phyloP scores from a whole-genome alignment of 1,140 invertebrate genomes.

The Matsumurasca onukii region DNA sequence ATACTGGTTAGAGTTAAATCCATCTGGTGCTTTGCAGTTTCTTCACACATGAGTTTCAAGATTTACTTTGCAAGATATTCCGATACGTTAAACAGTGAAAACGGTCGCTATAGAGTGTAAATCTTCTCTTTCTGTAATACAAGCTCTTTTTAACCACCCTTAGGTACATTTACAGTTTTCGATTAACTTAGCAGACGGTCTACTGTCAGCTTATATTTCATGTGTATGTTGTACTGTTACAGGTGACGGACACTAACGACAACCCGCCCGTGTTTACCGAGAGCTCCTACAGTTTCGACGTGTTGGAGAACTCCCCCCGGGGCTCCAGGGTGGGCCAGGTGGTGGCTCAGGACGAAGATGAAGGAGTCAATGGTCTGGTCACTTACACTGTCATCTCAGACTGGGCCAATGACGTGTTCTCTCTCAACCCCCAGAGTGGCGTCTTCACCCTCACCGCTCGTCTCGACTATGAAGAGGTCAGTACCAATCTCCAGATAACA shows the following conservation, averaged over 20 bases:
- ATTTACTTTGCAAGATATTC: too few species aligned
- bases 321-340: conserved; percentile 81
- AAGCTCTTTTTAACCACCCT: too few species aligned
- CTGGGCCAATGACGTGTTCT: conserved; percentile 93
- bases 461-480: conserved; percentile 92
- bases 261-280: conserved; percentile 88
- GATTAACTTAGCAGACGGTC: too few species aligned
- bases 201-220: too few species aligned
- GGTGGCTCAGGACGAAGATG: conserved; percentile 78
- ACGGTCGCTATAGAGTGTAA: too few species aligned
- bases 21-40: too few species aligned
- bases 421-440: conserved; percentile 85
- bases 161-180: too few species aligned
- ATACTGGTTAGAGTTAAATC: too few species aligned
- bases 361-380: conserved; percentile 82
- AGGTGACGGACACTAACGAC: conserved; percentile 93
- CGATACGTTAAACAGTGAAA: too few species aligned
- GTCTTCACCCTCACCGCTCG: conserved; percentile 84
- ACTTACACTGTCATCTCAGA: conserved; percentile 88
- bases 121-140: too few species aligned
- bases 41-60: too few species aligned
- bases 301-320: conserved; percentile 78
- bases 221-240: too few species aligned
- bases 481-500: conserved; percentile 33
- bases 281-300: conserved; percentile 83